phyloP scores from a whole-genome alignment of 2,888 invertebrate genomes.

The Agrochola circellaris region DNA sequence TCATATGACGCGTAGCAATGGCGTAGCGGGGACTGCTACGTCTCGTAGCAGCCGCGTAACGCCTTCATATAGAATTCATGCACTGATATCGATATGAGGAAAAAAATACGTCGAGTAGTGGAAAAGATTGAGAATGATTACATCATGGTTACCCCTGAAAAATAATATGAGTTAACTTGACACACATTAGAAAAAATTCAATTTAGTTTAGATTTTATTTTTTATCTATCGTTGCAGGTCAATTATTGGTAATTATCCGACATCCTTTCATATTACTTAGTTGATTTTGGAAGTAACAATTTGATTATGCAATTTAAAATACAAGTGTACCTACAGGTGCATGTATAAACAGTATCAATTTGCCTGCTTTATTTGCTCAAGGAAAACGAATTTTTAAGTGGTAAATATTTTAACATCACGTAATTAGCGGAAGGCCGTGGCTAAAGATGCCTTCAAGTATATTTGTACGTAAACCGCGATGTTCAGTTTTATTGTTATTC shows the following conservation, averaged over 20 bases:
- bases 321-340: too few species aligned
- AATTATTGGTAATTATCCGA: background rate
- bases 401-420: constrained; percentile 65
- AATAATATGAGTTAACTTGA: background rate
- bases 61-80: background rate
- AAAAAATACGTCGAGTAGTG: background rate
- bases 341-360: too few species aligned
- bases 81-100: background rate
- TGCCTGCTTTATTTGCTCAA: constrained; percentile 14
- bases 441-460: constrained; percentile 69
- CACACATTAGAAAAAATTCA: background rate
- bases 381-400: constrained; percentile 62
- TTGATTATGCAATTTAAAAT: too few species aligned
- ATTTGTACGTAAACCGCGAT: constrained; percentile 71
- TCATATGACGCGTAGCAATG: background rate
- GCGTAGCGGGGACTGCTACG: constrained; percentile 30
- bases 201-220: too few species aligned
- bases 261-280: background rate
- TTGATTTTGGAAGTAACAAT: background rate
- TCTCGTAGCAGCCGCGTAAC: constrained; percentile 25
- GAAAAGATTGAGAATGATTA: background rate
- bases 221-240: background rate
- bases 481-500: constrained; percentile 77
- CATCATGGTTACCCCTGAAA: background rate
- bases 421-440: constrained; percentile 71